Evolutionary conservation across 2,888 invertebrate species (phyloP).

Genomic region (Acanthopleura granulata): DNA sequence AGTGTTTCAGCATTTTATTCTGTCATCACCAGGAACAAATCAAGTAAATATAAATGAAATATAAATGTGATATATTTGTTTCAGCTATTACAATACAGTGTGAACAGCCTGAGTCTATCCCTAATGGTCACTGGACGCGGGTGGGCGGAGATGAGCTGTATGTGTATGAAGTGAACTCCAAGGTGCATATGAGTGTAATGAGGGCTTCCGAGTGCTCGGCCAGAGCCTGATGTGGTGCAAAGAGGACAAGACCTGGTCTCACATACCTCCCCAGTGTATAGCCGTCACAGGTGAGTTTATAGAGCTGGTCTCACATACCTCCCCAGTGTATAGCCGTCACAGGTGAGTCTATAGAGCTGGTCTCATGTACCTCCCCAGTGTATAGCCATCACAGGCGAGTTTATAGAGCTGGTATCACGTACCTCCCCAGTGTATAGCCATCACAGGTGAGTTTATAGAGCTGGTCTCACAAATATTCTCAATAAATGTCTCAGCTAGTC

Average conservation of each 20-base stretch:
- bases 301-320: conserved; percentile 71
- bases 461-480: too few relatives aligned
- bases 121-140: conserved; percentile 43
- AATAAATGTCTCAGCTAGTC: too few relatives aligned
- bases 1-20: too few relatives aligned
- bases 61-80: neutral
- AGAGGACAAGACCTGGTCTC: conserved; percentile 77
- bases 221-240: conserved; percentile 84
- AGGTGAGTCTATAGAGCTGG: conserved; percentile 69
- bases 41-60: too few relatives aligned
- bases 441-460: neutral
- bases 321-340: conserved; percentile 51
- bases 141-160: conserved; percentile 24
- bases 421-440: conserved; percentile 56
- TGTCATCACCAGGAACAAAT: too few relatives aligned
- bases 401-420: conserved; percentile 70
- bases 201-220: conserved; percentile 84
- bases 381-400: conserved; percentile 22
- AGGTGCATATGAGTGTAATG: conserved; percentile 83
- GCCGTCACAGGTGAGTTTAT: conserved; percentile 7
- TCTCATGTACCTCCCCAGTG: conserved; percentile 62
- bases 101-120: conserved; percentile 39
- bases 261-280: conserved; percentile 58
- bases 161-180: conserved; percentile 43
- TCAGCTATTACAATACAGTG: conserved; percentile 29